Conservation (phyloP, 2,888 invertebrate species). For the Drosophila neutralis region DNA sequence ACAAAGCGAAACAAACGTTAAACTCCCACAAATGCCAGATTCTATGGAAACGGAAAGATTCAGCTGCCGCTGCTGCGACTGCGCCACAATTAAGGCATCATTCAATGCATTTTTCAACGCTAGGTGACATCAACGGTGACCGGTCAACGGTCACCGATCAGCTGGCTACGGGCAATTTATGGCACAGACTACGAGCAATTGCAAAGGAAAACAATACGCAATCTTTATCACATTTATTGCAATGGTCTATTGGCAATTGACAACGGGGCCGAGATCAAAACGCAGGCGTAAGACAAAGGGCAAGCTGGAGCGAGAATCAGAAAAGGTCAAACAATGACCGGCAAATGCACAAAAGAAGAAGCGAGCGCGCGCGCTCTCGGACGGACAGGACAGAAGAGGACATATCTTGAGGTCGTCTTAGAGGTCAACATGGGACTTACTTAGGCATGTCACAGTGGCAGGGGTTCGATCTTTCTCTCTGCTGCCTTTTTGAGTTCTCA, state of each 20-base stretch:
- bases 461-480: slow-evolving; percentile 19
- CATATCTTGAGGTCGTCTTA: slow-evolving; percentile 76
- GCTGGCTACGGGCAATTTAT: slow-evolving; percentile 68
- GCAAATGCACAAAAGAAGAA: slow-evolving; percentile 57
- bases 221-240: slow-evolving; percentile 77
- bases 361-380: slow-evolving; percentile 88
- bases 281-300: slow-evolving; percentile 47
- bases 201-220: slow-evolving; percentile 56
- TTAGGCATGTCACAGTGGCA: slow-evolving; percentile 34
- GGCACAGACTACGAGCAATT: slow-evolving; percentile 61
- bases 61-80: slow-evolving; percentile 63
- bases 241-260: slow-evolving; percentile 65
- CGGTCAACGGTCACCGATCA: slow-evolving; percentile 42
- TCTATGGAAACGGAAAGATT: slow-evolving; percentile 53
- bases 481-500: slow-evolving; percentile 17
- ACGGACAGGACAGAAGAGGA: slow-evolving; percentile 87
- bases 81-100: slow-evolving; percentile 78
- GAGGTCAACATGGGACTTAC: slow-evolving; percentile 69
- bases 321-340: slow-evolving; percentile 74
- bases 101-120: slow-evolving; percentile 63
- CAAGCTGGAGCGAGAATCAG: slow-evolving; percentile 39
- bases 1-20: slow-evolving; percentile 39
- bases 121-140: slow-evolving; percentile 30
- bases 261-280: slow-evolving; percentile 55
- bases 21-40: slow-evolving; percentile 68